Evolutionary conservation across 2,888 invertebrate species (phyloP).

Genomic region (Agrypnus murinus): DNA sequence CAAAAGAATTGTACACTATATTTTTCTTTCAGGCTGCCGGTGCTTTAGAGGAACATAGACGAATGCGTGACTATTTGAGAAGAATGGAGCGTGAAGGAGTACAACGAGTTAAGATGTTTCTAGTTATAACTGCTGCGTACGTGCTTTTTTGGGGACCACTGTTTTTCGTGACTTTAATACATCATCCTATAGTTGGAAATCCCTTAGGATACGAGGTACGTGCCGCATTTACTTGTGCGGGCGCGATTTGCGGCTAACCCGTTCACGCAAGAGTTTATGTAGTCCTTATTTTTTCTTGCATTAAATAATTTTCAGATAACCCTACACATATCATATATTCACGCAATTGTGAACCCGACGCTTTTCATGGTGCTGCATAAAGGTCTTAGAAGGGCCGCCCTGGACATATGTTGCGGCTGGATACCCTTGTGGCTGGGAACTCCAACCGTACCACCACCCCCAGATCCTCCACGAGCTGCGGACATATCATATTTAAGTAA

Average conservation of each 20-base stretch:
- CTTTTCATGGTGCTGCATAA: conserved; percentile 86
- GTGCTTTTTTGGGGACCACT: conserved; percentile 93
- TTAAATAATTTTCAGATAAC: conserved; percentile 79
- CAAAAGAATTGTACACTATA: neutral
- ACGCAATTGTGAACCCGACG: conserved; percentile 89
- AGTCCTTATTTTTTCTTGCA: neutral
- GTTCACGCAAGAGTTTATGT: neutral
- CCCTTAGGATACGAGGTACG: conserved; percentile 84
- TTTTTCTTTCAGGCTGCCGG: conserved; percentile 69
- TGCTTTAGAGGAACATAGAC: conserved; percentile 80
- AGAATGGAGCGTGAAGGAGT: conserved; percentile 88
- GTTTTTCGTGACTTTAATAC: conserved; percentile 88
- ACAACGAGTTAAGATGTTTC: conserved; percentile 88
- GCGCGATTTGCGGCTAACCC: neutral
- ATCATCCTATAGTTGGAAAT: conserved; percentile 83
- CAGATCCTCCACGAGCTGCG: conserved; percentile 76
- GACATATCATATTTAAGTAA: conserved; percentile 76
- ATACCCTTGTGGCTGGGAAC: conserved; percentile 67
- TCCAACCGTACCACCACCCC: conserved; percentile 74
- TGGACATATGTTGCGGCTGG: conserved; percentile 84
- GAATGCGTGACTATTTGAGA: conserved; percentile 84
- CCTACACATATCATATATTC: conserved; percentile 90
- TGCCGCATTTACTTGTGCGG: conserved; percentile 25
- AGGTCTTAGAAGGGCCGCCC: conserved; percentile 81
- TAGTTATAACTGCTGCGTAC: conserved; percentile 89